Evolutionary conservation across 2,797 vertebrate genomes (phyloP).

Genomic region (Florisuga fusca): DNA sequence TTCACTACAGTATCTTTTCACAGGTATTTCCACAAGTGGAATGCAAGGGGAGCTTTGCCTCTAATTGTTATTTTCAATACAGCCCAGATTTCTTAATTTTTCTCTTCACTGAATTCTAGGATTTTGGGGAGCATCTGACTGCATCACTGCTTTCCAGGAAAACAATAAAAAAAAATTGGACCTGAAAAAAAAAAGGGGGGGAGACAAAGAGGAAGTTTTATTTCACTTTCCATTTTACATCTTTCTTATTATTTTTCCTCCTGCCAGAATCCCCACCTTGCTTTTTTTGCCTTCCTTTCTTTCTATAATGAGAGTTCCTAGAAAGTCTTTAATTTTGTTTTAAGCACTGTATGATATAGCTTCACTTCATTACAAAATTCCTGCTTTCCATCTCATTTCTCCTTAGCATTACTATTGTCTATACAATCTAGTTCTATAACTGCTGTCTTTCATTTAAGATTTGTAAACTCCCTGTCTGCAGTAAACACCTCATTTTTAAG

Average conservation of each 20-base stretch:
- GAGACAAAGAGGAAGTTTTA: not conserved
- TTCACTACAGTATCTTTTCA: too few species aligned
- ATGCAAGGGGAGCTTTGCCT: not conserved
- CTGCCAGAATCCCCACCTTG: not conserved
- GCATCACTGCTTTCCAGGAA: not conserved
- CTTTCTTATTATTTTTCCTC: not conserved
- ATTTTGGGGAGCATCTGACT: not conserved
- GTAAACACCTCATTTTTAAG: constrained; percentile 23
- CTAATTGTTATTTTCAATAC: not conserved
- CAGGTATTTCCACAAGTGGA: not conserved
- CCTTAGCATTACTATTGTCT: not conserved
- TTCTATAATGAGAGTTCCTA: not conserved
- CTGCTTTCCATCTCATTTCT: not conserved
- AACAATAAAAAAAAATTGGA: not conserved
- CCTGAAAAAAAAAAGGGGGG: not conserved
- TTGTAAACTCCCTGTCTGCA: constrained; percentile 13
- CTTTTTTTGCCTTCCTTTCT: not conserved
- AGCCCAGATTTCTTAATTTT: not conserved
- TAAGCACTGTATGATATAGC: not conserved
- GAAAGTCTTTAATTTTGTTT: not conserved
- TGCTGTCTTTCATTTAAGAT: constrained; percentile 42
- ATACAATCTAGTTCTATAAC: not conserved
- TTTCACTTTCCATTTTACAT: not conserved
- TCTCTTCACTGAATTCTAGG: not conserved
- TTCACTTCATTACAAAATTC: not conserved